Conservation (phyloP, 92 coral and sea anemone species). For the Nematostella vectensis region DNA sequence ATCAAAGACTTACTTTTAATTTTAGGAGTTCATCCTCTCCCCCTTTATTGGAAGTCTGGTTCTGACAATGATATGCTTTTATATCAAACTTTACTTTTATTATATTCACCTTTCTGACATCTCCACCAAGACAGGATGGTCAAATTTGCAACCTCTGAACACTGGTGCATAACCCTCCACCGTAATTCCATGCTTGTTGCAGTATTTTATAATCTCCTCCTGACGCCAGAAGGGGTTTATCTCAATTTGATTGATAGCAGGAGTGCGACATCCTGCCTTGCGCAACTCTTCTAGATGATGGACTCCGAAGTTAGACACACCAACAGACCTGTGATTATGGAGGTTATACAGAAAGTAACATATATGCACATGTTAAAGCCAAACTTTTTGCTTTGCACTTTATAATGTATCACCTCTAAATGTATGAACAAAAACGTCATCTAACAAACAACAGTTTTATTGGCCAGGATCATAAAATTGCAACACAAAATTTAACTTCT, state of each 20-base stretch:
- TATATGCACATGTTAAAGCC: no score
- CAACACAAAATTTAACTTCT: no score
- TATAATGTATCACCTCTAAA: no score
- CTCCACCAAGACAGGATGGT: conserved; percentile 42
- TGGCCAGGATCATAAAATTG: no score
- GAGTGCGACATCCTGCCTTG: conserved; percentile 60
- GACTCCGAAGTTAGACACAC: conserved; percentile 73
- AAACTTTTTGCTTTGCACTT: no score
- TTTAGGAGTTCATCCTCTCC: no score
- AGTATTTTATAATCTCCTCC: conserved; percentile 52
- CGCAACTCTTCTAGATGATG: conserved; percentile 56
- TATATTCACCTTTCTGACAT: conserved; percentile 60
- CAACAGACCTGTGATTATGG: conserved; percentile 51
- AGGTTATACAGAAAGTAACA: no score
- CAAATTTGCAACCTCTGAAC: conserved; percentile 33
- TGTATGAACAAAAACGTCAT: no score
- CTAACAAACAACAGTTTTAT: no score
- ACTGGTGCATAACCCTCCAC: conserved; percentile 58
- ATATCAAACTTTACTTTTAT: neutral
- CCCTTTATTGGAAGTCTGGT: no score
- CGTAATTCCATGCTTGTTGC: conserved; percentile 44
- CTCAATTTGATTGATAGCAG: conserved; percentile 88
- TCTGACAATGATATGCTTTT: neutral
- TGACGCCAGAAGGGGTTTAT: conserved; percentile 63
- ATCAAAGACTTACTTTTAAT: no score